Conservation (phyloP, 2,113 vertebrate genomes). For the Nerophis lumbriciformis region DNA sequence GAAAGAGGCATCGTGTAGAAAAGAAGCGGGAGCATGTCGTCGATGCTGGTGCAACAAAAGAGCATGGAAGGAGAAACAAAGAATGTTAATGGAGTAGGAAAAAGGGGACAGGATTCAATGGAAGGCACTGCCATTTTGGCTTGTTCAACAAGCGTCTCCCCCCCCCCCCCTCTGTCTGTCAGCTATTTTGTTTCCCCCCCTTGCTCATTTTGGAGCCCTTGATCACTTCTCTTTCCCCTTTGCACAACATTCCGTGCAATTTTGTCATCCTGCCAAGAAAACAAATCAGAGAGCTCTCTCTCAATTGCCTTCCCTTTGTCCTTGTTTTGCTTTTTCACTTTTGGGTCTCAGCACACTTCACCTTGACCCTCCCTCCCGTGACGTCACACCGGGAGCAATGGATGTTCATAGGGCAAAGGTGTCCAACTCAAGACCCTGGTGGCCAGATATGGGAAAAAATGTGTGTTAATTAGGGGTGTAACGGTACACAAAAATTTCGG, state of each 20-base stretch:
- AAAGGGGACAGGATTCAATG: slow-evolving; percentile 58
- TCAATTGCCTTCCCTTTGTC: slow-evolving; percentile 63
- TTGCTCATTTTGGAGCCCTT: slow-evolving; percentile 57
- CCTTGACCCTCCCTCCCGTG: slow-evolving; percentile 35
- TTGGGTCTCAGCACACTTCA: slow-evolving; percentile 32
- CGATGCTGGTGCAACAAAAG: slow-evolving; percentile 15
- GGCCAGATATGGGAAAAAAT: neutral
- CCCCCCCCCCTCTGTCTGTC: slow-evolving; percentile 46
- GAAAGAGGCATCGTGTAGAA: slow-evolving; percentile 3
- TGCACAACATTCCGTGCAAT: slow-evolving; percentile 79
- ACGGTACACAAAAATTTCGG: no score
- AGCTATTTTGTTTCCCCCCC: slow-evolving; percentile 30
- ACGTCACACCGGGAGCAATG: slow-evolving; percentile 50
- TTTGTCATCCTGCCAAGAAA: slow-evolving; percentile 86
- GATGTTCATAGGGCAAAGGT: slow-evolving; percentile 41
- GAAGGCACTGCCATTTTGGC: slow-evolving; percentile 43
- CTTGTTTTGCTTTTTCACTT: slow-evolving; percentile 29
- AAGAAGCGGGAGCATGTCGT: neutral
- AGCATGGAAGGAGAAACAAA: slow-evolving; percentile 12
- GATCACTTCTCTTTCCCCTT: slow-evolving; percentile 76
- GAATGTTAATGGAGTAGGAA: slow-evolving; percentile 36
- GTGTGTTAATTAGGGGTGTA: neutral
- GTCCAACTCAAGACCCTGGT: no score
- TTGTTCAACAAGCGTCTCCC: slow-evolving; percentile 51
- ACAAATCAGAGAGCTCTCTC: slow-evolving; percentile 80